Base-by-base conservation (phyloP, 2,888 invertebrate species). In the Eupithecia subumbrata region DNA sequence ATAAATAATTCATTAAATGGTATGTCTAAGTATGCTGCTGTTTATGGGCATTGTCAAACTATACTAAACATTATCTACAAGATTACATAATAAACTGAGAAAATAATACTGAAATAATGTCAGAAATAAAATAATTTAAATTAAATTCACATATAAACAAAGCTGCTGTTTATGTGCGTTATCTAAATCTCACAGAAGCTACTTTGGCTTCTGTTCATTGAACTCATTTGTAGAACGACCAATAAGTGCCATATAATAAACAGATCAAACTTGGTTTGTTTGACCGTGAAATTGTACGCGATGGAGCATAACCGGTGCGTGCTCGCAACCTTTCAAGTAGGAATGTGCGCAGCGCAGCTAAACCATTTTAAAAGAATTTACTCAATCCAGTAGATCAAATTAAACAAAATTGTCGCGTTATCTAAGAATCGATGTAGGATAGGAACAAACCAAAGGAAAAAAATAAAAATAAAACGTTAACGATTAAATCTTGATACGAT, bases 261-360 rank as follows among this genome's bases (percentile, higher is more conserved):
- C 89, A 88, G 88, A 91, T 91, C 90, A 87, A 90, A 90, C 87
- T 89, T 88, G 82, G 88, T 86, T 87, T 90, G 88, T 92, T 91
- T 93, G 90, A 90, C 92, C 92, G 90, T 92, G 92, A 92, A 94
- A 93, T 92, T 90, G 88, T 87, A 86, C 88, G 88, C 88, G 88
- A 87, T 86, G 85, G 86, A 87, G 91, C 91, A 89, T 90, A 90
- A 89, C 90, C 87, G 82, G 87, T 88, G 89, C 90, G 87, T 90
- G 89, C 66, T 66, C 66, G 22, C 22, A 68, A 22, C 66, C 22
- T 68, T 1, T 16, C 68, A 22, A 37, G 18, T 68, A 30, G 18
- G 18, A 34, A 64, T 30, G 63, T 30, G 63, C 63, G 22, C 56
- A 22, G 52, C 52, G 56, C 56, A 12, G 22, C 12, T 22, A 12